phyloP scores from a whole-genome alignment of 2,888 invertebrate species.

The Cerastoderma edule region DNA sequence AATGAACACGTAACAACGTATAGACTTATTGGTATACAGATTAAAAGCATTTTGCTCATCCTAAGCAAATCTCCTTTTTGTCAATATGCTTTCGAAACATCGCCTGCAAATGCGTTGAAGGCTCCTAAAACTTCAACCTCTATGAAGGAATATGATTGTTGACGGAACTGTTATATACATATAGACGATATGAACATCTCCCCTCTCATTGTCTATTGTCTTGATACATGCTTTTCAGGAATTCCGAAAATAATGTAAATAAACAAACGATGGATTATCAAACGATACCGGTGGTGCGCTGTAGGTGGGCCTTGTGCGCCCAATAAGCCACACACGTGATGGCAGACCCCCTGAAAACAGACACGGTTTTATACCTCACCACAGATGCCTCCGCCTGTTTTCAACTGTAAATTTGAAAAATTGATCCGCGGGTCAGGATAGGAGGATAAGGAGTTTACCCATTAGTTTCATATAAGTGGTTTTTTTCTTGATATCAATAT shows the following conservation, averaged over 20 bases:
- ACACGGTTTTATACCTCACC: background rate
- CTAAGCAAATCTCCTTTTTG: no score
- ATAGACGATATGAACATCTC: no score
- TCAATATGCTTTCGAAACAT: no score
- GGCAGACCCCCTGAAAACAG: background rate
- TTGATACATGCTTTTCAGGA: background rate
- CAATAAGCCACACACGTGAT: constrained; percentile 38
- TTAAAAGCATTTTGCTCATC: no score
- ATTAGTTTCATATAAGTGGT: no score
- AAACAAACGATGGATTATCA: constrained; percentile 19
- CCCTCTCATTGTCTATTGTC: constrained; percentile 5
- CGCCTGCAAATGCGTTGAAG: no score
- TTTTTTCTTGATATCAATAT: no score
- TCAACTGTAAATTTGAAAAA: constrained; percentile 63
- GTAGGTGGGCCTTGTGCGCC: constrained; percentile 27
- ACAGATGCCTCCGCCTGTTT: constrained; percentile 24
- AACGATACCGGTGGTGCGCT: background rate
- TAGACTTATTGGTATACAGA: no score
- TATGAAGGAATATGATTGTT: background rate
- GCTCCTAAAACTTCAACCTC: no score
- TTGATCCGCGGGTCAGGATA: constrained; percentile 58
- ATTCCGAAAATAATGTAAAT: no score
- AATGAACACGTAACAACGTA: no score
- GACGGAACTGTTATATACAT: constrained; percentile 12
- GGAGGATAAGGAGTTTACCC: no score